A percentile compares a stretch with the other conserved stretches of the same genome.
Evolutionary conservation across 2,888 invertebrate genomes (phyloP).

Genomic region (Drosophila subquinaria): DNA sequence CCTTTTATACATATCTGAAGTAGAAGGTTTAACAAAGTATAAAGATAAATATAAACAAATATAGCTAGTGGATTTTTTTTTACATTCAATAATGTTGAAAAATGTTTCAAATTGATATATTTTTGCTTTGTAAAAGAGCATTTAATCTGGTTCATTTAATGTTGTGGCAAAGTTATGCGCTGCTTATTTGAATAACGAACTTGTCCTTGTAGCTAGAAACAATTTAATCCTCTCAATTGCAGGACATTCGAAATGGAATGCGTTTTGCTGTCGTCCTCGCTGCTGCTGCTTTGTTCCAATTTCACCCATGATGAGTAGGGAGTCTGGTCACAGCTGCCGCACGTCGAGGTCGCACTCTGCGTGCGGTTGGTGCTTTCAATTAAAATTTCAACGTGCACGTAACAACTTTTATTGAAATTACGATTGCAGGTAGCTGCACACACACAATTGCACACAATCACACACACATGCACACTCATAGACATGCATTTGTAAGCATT

Average conservation of each 20-base stretch:
- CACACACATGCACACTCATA: conserved; percentile 13
- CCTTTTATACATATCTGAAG: neutral
- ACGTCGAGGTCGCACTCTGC: conserved; percentile 54
- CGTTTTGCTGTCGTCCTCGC: conserved; percentile 40
- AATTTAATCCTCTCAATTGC: conserved; percentile 51
- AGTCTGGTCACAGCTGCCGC: conserved; percentile 69
- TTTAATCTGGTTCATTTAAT: conserved; percentile 1
- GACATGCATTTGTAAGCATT: conserved; percentile 24
- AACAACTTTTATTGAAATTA: conserved; percentile 82
- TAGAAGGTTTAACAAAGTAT: too few species aligned
- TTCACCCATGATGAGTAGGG: conserved; percentile 53
- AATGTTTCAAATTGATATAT: too few species aligned
- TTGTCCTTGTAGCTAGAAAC: conserved; percentile 28
- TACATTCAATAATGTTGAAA: too few species aligned
- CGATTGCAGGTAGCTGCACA: conserved; percentile 67
- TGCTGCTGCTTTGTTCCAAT: conserved; percentile 60
- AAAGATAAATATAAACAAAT: too few species aligned
- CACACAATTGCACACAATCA: conserved; percentile 29
- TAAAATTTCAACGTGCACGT: conserved; percentile 81
- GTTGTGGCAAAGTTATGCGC: neutral
- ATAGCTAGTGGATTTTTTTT: too few species aligned
- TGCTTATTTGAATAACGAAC: conserved; percentile 25
- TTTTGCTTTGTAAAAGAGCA: neutral
- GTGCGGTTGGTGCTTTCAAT: conserved; percentile 77
- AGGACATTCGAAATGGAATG: conserved; percentile 48